Percentiles rank a stretch among this genome's conserved stretches.
Evolutionary conservation across 2,797 vertebrate species (phyloP).

Genomic region (Sebastes minor): DNA sequence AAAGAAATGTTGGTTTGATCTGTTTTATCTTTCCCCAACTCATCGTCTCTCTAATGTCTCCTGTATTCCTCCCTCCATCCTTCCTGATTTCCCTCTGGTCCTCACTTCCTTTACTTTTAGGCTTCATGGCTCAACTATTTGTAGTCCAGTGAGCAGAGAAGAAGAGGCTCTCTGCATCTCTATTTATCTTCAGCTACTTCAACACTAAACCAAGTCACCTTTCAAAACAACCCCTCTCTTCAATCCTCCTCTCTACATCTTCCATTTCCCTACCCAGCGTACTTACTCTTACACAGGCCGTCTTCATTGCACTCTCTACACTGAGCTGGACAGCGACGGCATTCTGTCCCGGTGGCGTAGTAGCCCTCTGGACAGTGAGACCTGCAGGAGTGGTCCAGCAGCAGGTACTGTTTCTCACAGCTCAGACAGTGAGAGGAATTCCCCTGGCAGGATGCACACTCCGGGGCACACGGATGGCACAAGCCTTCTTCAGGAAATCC

Average conservation of each 20-base stretch:
- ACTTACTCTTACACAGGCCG: conserved; percentile 87
- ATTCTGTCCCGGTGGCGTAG: conserved; percentile 79
- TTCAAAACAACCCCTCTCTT: not conserved
- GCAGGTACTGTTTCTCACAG: conserved; percentile 79
- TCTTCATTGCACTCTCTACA: conserved; percentile 85
- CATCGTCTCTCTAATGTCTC: not conserved
- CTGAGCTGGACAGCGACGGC: conserved; percentile 83
- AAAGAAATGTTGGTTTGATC: not conserved
- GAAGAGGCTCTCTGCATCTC: not conserved
- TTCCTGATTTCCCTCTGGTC: not conserved
- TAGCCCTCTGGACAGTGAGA: conserved; percentile 81
- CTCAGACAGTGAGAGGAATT: conserved; percentile 83
- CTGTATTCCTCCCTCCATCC: not conserved
- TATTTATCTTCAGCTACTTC: not conserved
- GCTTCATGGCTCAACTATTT: not conserved
- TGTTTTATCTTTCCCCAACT: not conserved
- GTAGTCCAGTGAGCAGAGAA: not conserved
- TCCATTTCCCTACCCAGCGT: not conserved
- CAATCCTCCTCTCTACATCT: not conserved
- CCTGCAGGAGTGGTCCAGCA: conserved; percentile 80
- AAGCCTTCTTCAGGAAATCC: conserved; percentile 80
- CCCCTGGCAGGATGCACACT: conserved; percentile 84
- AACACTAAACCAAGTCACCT: not conserved
- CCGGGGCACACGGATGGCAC: conserved; percentile 79
- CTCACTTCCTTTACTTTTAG: not conserved